Conservation (phyloP, 92 coral and sea anemone genomes). For the Diadumene lineata region DNA sequence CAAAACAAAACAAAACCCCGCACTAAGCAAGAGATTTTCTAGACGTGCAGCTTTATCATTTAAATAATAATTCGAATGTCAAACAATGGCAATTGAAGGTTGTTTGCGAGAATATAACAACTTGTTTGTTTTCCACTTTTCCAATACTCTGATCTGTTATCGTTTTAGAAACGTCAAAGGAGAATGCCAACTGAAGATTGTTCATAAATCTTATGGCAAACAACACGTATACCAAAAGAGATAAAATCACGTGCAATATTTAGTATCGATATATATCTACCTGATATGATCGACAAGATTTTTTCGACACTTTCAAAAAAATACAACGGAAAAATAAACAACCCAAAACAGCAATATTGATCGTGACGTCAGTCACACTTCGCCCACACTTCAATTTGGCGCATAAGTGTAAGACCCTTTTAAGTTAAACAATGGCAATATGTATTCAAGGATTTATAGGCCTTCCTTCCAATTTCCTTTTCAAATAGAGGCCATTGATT, state of each 20-base stretch:
- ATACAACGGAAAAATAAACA: constrained; percentile 1
- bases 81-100: too few relatives aligned
- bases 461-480: constrained; percentile 9
- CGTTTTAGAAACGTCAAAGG: neutral
- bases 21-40: too few relatives aligned
- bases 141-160: neutral
- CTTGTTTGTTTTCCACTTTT: neutral
- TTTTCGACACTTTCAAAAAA: neutral
- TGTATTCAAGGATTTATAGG: neutral
- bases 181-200: neutral
- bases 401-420: neutral
- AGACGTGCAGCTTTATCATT: too few relatives aligned
- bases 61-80: too few relatives aligned
- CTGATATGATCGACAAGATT: neutral
- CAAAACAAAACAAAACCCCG: too few relatives aligned
- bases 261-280: neutral
- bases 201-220: neutral
- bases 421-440: neutral
- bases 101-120: too few relatives aligned
- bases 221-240: neutral
- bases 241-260: neutral
- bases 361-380: neutral
- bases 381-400: neutral
- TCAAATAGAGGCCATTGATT: neutral
- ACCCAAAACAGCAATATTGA: neutral